These are phyloP conservation scores for Orthosia gracilis DNA, from an alignment of 2,888 invertebrate genomes.

Conservation along the genomic window DNA sequence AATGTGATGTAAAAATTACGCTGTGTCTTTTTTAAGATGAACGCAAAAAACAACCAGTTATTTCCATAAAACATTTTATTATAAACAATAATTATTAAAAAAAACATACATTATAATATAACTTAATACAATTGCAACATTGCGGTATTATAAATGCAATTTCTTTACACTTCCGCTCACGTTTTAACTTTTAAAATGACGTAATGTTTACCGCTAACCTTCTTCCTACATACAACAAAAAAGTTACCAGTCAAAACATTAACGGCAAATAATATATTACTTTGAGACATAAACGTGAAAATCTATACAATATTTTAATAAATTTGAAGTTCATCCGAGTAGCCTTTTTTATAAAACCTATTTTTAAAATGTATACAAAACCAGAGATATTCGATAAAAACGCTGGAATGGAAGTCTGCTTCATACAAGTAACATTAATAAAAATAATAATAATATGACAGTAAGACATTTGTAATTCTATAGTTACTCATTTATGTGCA, in stretches of 20 bases:
- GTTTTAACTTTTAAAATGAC: conserved; percentile 61
- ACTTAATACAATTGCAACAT: conserved; percentile 86
- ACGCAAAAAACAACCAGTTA: conserved; percentile 18
- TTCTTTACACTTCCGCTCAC: conserved; percentile 74
- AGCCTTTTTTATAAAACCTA: conserved; percentile 51
- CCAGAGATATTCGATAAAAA: conserved; percentile 53
- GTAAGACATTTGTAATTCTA: conserved; percentile 46
- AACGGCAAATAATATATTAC: conserved; percentile 67
- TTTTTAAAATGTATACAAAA: conserved; percentile 58
- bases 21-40: no score
- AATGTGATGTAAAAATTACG: no score
- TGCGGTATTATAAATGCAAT: conserved; percentile 88
- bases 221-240: conserved; percentile 48
- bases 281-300: conserved; percentile 68
- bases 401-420: conserved; percentile 70
- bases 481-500: conserved; percentile 52
- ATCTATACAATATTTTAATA: conserved; percentile 66
- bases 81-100: conserved; percentile 90
- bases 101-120: conserved; percentile 82
- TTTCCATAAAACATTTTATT: conserved; percentile 88
- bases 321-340: conserved; percentile 57
- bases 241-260: conserved; percentile 47
- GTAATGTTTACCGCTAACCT: conserved; percentile 50
- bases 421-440: conserved; percentile 58
- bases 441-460: conserved; percentile 57